Evolutionary conservation across 2,797 vertebrate species (phyloP), one percentile per base, ranked within the genome.

Genomic region (Nannoperca australis): DNA sequence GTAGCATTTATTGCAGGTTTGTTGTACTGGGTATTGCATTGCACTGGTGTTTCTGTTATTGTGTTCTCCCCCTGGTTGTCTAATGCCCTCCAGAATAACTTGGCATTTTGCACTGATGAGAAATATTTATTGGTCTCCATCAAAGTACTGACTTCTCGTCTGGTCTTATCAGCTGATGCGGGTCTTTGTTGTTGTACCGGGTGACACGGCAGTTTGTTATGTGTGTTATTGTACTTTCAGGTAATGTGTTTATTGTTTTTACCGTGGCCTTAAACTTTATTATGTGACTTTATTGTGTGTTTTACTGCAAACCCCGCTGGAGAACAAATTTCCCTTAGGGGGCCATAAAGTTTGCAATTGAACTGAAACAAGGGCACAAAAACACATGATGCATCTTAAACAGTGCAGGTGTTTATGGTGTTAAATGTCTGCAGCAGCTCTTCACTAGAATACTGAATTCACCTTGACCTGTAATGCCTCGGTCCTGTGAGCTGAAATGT

Each of bases 241-340:
- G 74, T 86, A 88, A 89, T 85, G 64, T 66, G 81, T 85, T 88
- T 84, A 83, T 81, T 69, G 76, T 71, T 84, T 81, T 90, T 82
- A 82, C 56, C 22, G 67, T 63, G 42, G 59, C 61, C 69, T 76
- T 76, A 14, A 65, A 69, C 55, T 86, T 87, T 87, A 88, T 79
- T 76, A 78, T 75, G 71, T 62, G 27, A 58, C 73, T 88, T 86
- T 84, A 89, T 86, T 86, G 78, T 76, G 78, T 78, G 70, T 84
- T 87, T 87, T 79, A 88, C 76, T 76, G 74, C 82, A 70, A 54
- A 78, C 77, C 49, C 63, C 47, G 81, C 72, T 63, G 77, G 81
- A 83, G 83, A 88, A 78, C 85, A 85, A 86, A 90, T 89, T 79
- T 84, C 70, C 82, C 79, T 85, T 24, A 49, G 67, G 70, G 84